A percentile compares a stretch with the other conserved stretches of the same genome.
Evolutionary conservation across 2,797 vertebrate genomes (phyloP).

Genomic region (Perodicticus potto): DNA sequence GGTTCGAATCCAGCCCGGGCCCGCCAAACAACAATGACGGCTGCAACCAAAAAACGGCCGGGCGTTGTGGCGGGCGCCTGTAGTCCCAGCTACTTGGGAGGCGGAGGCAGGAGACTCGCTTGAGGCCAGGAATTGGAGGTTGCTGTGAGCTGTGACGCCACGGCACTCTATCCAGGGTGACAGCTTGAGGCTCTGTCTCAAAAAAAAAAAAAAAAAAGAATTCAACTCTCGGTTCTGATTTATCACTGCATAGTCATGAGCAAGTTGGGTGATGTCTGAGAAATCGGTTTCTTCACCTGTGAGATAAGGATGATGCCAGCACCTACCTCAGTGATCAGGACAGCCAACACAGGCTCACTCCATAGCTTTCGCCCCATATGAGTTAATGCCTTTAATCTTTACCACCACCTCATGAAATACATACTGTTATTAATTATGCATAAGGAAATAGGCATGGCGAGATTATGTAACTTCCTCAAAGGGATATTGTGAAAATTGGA

Average conservation of each 20-base stretch:
- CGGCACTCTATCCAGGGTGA: no score
- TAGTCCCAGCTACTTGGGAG: no score
- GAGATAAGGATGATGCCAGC: background rate
- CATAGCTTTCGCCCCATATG: background rate
- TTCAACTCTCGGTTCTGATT: background rate
- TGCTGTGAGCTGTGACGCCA: no score
- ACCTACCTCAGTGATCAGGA: background rate
- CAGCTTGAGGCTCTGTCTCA: no score
- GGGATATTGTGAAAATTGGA: background rate
- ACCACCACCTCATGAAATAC: background rate
- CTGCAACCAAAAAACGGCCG: no score
- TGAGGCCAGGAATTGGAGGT: no score
- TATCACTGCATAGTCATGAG: background rate
- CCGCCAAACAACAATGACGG: no score
- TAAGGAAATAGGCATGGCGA: background rate
- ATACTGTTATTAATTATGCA: background rate
- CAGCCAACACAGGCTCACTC: background rate
- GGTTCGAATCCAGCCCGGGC: no score
- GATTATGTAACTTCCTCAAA: constrained; percentile 1
- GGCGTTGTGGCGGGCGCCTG: no score
- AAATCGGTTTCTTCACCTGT: background rate
- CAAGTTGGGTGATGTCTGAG: background rate
- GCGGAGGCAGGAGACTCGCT: no score
- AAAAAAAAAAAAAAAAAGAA: no score
- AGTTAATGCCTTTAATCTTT: background rate